Conservation (phyloP, 2,797 vertebrate genomes). For the Moxostoma hubbsi region DNA sequence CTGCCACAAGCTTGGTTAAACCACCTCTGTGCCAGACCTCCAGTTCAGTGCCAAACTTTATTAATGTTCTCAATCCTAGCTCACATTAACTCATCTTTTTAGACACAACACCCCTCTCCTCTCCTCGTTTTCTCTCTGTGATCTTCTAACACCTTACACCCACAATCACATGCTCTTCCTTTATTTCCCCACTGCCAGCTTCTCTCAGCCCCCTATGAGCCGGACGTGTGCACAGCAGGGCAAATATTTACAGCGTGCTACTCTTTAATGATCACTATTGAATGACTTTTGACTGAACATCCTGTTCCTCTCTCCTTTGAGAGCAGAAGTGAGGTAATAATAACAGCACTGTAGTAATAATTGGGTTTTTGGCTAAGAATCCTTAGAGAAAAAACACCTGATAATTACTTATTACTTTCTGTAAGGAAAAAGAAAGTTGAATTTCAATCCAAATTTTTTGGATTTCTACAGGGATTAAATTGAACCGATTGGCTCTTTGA, state of each 20-base stretch:
- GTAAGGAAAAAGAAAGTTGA: neutral
- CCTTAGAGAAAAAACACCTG: constrained; percentile 9
- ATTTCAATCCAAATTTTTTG: no score
- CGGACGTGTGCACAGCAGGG: constrained; percentile 35
- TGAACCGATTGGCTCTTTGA: neutral
- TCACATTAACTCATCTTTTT: neutral
- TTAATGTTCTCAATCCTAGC: constrained; percentile 3
- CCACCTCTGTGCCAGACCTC: constrained; percentile 13
- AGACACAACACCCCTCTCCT: neutral
- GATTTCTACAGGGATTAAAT: neutral
- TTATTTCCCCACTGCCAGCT: neutral
- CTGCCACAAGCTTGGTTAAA: constrained; percentile 20
- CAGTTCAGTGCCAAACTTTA: constrained; percentile 9
- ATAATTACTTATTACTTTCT: constrained; percentile 28
- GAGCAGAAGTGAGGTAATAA: constrained; percentile 28
- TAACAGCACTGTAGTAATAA: constrained; percentile 27
- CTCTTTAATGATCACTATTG: constrained; percentile 30
- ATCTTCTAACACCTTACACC: neutral
- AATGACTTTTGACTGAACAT: constrained; percentile 35
- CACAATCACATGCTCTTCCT: constrained; percentile 25
- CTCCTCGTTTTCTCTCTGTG: neutral
- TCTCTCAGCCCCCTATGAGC: neutral
- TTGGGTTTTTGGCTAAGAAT: constrained; percentile 21
- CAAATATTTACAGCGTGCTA: constrained; percentile 27
- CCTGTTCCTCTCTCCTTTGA: constrained; percentile 23